Percentiles rank a stretch among this genome's conserved stretches.
Evolutionary conservation across 1,140 invertebrate species (phyloP).

Genomic region (Drosophila subpulchrella): DNA sequence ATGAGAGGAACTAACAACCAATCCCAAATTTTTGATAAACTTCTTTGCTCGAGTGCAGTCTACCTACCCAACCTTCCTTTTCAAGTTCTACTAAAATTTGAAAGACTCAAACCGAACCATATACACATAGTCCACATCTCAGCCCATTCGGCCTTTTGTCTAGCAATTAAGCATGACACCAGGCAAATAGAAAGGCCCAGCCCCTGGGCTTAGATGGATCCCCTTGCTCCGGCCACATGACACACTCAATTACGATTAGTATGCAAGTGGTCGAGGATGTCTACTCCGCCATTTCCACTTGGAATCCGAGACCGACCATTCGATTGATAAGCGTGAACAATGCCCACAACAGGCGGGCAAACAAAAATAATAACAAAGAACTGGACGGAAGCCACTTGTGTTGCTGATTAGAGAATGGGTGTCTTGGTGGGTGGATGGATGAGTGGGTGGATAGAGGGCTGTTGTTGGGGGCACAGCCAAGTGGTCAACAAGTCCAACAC

Average conservation of each 20-base stretch:
- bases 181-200: neutral
- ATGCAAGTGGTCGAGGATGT: constrained; percentile 12
- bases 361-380: constrained; percentile 30
- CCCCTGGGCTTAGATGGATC: neutral
- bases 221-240: constrained; percentile 7
- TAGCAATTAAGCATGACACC: constrained; percentile 10
- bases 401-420: constrained; percentile 39
- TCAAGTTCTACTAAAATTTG: neutral
- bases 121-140: neutral
- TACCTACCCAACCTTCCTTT: neutral
- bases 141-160: constrained; percentile 3
- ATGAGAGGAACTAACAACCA: neutral
- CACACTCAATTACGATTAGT: constrained; percentile 32
- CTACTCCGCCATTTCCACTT: constrained; percentile 15
- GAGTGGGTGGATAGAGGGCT: neutral
- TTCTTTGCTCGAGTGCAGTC: neutral
- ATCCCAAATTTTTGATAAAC: neutral
- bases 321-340: constrained; percentile 67
- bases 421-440: constrained; percentile 2
- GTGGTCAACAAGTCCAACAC: constrained; percentile 33
- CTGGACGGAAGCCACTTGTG: constrained; percentile 31
- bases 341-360: constrained; percentile 18
- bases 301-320: neutral
- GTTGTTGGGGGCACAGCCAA: constrained; percentile 6
- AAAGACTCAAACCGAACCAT: neutral